A percentile compares a stretch with the other conserved stretches of the same genome.
Conservation (phyloP, 2,888 invertebrate species). For the Eilema sororculum region DNA sequence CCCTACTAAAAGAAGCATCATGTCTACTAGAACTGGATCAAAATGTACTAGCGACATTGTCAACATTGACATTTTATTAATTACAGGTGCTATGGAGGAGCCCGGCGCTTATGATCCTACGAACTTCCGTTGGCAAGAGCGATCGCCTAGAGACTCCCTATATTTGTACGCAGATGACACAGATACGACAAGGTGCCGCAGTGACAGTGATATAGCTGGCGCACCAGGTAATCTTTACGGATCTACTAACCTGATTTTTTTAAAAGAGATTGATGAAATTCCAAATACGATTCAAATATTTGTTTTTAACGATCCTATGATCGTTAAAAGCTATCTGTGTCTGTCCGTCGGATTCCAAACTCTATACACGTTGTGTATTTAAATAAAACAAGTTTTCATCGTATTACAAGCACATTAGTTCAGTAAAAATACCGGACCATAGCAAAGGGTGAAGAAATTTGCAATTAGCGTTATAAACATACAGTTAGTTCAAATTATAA, state of each 20-base stretch:
- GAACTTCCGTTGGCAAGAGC: not conserved
- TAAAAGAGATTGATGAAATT: too few relatives aligned
- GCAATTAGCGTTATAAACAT: not conserved
- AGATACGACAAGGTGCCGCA: not conserved
- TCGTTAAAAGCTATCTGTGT: too few relatives aligned
- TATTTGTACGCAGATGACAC: not conserved
- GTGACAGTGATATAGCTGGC: not conserved
- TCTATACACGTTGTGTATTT: too few relatives aligned
- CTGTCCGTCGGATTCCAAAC: too few relatives aligned
- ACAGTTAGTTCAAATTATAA: not conserved
- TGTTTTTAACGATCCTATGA: too few relatives aligned
- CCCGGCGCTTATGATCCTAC: not conserved
- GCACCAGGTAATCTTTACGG: not conserved
- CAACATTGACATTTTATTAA: conserved; percentile 50
- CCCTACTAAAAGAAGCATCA: too few relatives aligned
- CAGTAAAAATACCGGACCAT: too few relatives aligned
- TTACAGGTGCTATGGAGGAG: conserved; percentile 19
- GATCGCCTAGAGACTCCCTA: not conserved
- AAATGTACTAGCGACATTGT: conserved; percentile 36
- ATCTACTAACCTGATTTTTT: too few relatives aligned
- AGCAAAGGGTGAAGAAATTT: too few relatives aligned
- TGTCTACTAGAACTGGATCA: not conserved
- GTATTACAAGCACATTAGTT: too few relatives aligned
- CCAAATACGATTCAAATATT: too few relatives aligned
- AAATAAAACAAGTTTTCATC: too few relatives aligned